These are phyloP conservation scores for Apodemia mormo DNA, from an alignment of 2,888 invertebrate genomes.

Conservation along the genomic window DNA sequence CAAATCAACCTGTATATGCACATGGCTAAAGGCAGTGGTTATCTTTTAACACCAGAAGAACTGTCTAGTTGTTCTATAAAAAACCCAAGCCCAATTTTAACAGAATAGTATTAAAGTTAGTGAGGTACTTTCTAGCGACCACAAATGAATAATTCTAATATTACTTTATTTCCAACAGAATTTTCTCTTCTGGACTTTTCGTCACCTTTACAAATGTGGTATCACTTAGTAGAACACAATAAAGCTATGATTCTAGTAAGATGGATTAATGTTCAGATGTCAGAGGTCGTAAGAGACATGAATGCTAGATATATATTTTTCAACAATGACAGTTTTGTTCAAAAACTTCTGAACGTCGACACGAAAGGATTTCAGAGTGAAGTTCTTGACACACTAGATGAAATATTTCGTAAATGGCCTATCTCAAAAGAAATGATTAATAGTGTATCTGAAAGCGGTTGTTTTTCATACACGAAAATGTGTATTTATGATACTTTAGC, in stretches of 20 bases:
- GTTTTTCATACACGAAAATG: constrained; percentile 76
- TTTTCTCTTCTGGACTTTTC: constrained; percentile 75
- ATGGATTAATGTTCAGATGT: constrained; percentile 83
- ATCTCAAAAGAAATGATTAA: constrained; percentile 83
- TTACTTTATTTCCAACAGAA: constrained; percentile 64
- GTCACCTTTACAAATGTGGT: constrained; percentile 81
- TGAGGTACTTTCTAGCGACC: not conserved
- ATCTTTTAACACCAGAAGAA: no score
- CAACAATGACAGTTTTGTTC: constrained; percentile 67
- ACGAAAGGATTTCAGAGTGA: constrained; percentile 62
- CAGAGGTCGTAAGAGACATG: constrained; percentile 73
- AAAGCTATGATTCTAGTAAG: constrained; percentile 80
- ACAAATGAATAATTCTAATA: not conserved
- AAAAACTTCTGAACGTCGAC: constrained; percentile 68
- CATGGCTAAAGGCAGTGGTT: no score
- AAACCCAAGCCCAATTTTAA: not conserved
- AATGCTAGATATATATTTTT: constrained; percentile 72
- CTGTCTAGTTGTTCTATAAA: no score
- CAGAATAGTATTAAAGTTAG: no score
- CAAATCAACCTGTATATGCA: no score
- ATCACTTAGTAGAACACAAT: constrained; percentile 81
- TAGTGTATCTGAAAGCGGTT: constrained; percentile 66
- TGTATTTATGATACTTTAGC: constrained; percentile 82
- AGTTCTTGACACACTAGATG: constrained; percentile 68
- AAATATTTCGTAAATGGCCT: constrained; percentile 77